A percentile compares a stretch with the other conserved stretches of the same genome.
These are phyloP conservation scores for Himalopsyche japonica DNA, from an alignment of 2,888 invertebrate species.

Conservation along the genomic window DNA sequence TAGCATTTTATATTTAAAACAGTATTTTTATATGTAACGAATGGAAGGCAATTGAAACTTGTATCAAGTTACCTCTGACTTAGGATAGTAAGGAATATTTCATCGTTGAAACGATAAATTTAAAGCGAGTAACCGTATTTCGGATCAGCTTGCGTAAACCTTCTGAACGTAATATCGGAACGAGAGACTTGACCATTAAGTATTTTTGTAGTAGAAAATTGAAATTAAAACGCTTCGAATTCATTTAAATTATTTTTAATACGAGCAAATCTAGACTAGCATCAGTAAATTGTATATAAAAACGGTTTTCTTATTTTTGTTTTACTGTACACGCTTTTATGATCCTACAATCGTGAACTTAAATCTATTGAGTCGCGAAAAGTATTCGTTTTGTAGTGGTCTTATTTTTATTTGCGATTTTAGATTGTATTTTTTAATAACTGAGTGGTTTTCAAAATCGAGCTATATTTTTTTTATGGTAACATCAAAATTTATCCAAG, in stretches of 20 bases:
- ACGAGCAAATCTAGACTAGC: neutral
- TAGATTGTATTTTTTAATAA: neutral
- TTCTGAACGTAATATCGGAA: neutral
- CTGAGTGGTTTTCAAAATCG: neutral
- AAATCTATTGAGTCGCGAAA: neutral
- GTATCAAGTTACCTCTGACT: neutral
- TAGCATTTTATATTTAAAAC: neutral
- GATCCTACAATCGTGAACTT: too few species aligned
- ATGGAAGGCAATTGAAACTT: neutral
- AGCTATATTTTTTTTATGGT: neutral
- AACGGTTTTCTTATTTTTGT: too few species aligned
- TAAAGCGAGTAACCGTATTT: neutral
- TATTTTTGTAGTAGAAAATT: neutral
- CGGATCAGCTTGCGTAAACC: neutral
- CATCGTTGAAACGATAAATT: neutral
- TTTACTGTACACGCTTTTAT: too few species aligned
- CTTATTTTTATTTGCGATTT: neutral
- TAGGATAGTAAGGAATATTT: neutral
- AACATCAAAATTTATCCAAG: neutral
- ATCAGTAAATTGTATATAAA: too few species aligned
- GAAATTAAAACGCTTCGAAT: neutral
- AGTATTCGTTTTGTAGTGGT: neutral
- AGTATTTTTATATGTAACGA: neutral
- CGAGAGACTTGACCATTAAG: neutral
- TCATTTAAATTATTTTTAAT: neutral